Conservation (phyloP, 2,113 vertebrate species). For the Dipodomys ordii region DNA sequence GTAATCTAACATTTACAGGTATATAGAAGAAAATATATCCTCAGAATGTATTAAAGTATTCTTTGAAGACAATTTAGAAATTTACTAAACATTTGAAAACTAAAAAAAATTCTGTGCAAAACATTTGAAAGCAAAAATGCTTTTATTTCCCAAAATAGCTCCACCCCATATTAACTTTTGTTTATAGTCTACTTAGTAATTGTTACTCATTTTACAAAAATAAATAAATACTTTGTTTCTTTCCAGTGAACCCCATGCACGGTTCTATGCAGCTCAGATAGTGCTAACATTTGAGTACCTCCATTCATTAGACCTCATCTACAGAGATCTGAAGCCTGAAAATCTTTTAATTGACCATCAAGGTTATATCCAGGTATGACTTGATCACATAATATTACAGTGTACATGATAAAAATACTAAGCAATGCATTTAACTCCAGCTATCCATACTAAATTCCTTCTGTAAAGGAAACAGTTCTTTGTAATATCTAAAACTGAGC, state of each 20-base stretch:
- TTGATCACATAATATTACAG: background rate
- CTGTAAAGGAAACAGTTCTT: background rate
- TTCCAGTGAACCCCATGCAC: constrained; percentile 96
- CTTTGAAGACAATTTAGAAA: constrained; percentile 46
- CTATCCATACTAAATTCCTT: background rate
- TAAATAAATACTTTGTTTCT: constrained; percentile 78
- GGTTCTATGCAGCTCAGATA: constrained; percentile 99
- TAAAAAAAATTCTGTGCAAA: constrained; percentile 26
- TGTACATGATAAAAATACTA: constrained; percentile 3
- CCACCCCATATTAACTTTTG: background rate
- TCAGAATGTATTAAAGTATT: constrained; percentile 38
- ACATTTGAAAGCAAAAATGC: constrained; percentile 28
- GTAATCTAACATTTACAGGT: background rate
- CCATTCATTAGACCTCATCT: constrained; percentile 99
- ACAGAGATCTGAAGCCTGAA: constrained; percentile 99
- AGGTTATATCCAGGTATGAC: constrained; percentile 98
- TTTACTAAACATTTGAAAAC: constrained; percentile 43
- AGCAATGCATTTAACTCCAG: constrained; percentile 32
- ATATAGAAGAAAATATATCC: background rate
- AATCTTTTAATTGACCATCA: constrained; percentile 99
- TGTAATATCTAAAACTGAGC: constrained; percentile 10
- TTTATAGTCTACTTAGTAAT: background rate
- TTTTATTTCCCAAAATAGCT: background rate
- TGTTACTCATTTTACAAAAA: constrained; percentile 32
- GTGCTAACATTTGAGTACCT: constrained; percentile 99